Conservation (phyloP, 2,113 vertebrate genomes). For the Diphyllodes magnificus region DNA sequence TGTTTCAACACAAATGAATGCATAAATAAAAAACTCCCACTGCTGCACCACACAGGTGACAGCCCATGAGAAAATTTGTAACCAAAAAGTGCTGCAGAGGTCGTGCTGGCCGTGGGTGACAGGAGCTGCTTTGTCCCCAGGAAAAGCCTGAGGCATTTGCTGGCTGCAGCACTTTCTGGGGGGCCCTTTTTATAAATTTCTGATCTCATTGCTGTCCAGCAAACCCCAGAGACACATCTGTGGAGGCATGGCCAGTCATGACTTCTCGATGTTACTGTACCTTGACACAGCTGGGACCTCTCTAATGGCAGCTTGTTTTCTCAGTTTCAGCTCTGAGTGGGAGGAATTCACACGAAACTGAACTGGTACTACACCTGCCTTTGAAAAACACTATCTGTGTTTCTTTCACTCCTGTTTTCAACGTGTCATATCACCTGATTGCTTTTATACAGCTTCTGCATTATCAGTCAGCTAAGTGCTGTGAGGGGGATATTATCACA, state of each 20-base stretch:
- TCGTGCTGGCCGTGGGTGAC: not conserved
- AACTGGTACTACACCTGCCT: not conserved
- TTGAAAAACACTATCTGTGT: not conserved
- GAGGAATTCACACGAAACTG: slow-evolving; percentile 22
- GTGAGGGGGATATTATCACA: not conserved
- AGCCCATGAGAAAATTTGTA: not conserved
- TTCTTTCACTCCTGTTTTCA: slow-evolving; percentile 12
- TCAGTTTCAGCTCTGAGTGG: slow-evolving; percentile 30
- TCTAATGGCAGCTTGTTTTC: slow-evolving; percentile 28
- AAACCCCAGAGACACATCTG: not conserved
- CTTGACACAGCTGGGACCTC: slow-evolving; percentile 26
- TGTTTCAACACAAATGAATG: not conserved
- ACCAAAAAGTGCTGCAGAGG: not conserved
- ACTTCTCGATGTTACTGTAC: slow-evolving; percentile 45
- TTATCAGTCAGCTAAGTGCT: not conserved
- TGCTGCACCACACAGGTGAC: not conserved
- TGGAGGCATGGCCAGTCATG: not conserved
- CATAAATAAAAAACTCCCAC: not conserved
- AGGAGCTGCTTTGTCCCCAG: not conserved
- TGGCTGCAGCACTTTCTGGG: not conserved
- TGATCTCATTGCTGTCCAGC: not conserved
- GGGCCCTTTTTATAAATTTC: not conserved
- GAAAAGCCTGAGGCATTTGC: not conserved
- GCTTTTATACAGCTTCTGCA: not conserved
- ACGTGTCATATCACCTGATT: not conserved